Evolutionary conservation across 2,797 vertebrate species (phyloP).

Genomic region (Mico argentatus): DNA sequence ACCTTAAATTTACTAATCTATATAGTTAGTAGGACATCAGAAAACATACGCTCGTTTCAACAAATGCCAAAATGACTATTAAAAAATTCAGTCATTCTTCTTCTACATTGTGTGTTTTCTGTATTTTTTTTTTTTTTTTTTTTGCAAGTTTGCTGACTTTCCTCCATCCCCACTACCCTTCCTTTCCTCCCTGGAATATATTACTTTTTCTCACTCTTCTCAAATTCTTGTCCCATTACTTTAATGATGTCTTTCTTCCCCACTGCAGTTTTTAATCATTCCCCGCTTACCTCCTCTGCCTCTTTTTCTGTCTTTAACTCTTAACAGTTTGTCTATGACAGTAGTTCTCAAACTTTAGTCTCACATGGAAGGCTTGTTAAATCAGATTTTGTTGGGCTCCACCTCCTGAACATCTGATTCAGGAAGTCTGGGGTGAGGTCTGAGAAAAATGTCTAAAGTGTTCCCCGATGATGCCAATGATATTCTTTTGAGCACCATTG

Average conservation of each 20-base stretch:
- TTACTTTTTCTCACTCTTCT: background rate
- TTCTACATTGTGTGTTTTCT: background rate
- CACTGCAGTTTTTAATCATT: background rate
- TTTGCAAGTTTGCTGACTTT: background rate
- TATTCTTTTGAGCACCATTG: background rate
- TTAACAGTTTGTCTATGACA: background rate
- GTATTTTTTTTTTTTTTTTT: background rate
- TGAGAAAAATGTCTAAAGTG: background rate
- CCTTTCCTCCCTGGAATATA: background rate
- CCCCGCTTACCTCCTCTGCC: background rate
- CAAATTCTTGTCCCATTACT: background rate
- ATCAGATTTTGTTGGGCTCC: background rate
- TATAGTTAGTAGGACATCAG: background rate
- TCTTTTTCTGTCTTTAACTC: background rate
- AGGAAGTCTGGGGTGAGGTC: background rate
- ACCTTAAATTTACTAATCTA: background rate
- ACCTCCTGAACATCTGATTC: background rate
- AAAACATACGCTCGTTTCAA: background rate
- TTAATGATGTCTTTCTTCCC: background rate
- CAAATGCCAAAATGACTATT: background rate
- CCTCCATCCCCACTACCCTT: fast-evolving
- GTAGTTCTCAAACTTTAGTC: background rate
- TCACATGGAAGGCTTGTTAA: background rate
- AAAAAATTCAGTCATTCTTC: background rate
- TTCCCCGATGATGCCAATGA: background rate